Conservation (phyloP, 1,140 invertebrate genomes). For the Caligus rogercresseyi region DNA sequence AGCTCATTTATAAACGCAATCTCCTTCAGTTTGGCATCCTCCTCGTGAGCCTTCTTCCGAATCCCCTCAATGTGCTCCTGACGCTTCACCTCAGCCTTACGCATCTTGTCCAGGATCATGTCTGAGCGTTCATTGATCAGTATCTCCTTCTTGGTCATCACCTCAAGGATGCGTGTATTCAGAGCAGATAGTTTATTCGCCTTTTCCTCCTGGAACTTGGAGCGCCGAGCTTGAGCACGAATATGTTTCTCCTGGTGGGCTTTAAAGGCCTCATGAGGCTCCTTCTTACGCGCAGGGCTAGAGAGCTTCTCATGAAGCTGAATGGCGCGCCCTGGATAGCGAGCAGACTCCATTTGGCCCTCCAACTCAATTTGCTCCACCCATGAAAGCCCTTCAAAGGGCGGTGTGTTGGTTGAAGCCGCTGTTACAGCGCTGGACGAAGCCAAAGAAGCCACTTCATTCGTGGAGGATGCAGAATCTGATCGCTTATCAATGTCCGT, state of each 20-base stretch:
- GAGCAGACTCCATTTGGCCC: constrained; percentile 49
- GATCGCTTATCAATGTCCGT: constrained; percentile 10
- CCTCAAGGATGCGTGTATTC: constrained; percentile 52
- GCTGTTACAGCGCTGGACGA: neutral
- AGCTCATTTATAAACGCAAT: constrained; percentile 94
- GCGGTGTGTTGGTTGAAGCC: constrained; percentile 1
- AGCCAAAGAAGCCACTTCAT: neutral
- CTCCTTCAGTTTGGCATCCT: constrained; percentile 88
- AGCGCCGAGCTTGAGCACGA: constrained; percentile 44
- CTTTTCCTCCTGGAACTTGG: constrained; percentile 52
- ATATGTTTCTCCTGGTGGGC: constrained; percentile 54
- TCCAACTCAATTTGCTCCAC: constrained; percentile 42
- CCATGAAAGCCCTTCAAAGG: constrained; percentile 45
- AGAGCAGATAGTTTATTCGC: constrained; percentile 1
- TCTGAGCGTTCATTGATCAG: constrained; percentile 61
- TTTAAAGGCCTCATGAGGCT: constrained; percentile 45
- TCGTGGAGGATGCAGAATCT: constrained; percentile 6
- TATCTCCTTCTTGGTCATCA: constrained; percentile 66
- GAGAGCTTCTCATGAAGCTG: constrained; percentile 83
- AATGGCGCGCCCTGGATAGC: constrained; percentile 47
- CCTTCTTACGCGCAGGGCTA: constrained; percentile 60
- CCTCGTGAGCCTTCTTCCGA: constrained; percentile 84
- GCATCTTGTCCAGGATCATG: constrained; percentile 66
- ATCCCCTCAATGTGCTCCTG: constrained; percentile 58
- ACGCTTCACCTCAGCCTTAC: constrained; percentile 76